phyloP scores from a whole-genome alignment of 37 sponge, comb jelly and placozoan genomes.

The Halichondria panicea region DNA sequence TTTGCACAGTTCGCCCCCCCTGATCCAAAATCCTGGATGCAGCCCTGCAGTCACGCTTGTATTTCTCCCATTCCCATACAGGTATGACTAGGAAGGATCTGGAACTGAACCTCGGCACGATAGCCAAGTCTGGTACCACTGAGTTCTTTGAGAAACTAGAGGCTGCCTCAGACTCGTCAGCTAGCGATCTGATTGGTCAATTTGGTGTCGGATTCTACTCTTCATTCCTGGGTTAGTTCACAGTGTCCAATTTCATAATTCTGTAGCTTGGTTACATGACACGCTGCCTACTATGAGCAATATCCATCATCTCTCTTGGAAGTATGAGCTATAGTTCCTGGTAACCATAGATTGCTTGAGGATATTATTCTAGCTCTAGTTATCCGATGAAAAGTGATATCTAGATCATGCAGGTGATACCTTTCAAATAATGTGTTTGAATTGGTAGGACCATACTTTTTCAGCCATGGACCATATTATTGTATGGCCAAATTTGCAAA shows the following conservation, averaged over 20 bases:
- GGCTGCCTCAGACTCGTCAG: slow-evolving; percentile 22
- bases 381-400: too few species aligned
- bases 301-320: too few species aligned
- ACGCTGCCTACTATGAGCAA: neutral
- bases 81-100: slow-evolving; percentile 95
- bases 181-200: slow-evolving; percentile 97
- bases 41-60: neutral
- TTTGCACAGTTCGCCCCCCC: too few species aligned
- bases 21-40: too few species aligned
- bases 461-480: too few species aligned
- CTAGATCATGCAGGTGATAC: too few species aligned
- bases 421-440: too few species aligned
- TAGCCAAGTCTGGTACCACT: slow-evolving; percentile 97
- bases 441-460: too few species aligned
- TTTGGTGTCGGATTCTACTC: slow-evolving; percentile 99
- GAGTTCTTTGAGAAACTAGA: slow-evolving; percentile 94
- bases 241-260: neutral
- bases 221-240: slow-evolving; percentile 86
- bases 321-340: too few species aligned
- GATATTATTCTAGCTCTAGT: too few species aligned
- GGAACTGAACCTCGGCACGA: slow-evolving; percentile 92
- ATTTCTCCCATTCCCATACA: neutral
- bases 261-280: neutral
- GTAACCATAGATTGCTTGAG: too few species aligned
- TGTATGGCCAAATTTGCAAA: too few species aligned